Percentiles rank a stretch among this genome's conserved stretches.
Evolutionary conservation across 2,888 invertebrate genomes (phyloP).

Genomic region (Drosophila lutescens): DNA sequence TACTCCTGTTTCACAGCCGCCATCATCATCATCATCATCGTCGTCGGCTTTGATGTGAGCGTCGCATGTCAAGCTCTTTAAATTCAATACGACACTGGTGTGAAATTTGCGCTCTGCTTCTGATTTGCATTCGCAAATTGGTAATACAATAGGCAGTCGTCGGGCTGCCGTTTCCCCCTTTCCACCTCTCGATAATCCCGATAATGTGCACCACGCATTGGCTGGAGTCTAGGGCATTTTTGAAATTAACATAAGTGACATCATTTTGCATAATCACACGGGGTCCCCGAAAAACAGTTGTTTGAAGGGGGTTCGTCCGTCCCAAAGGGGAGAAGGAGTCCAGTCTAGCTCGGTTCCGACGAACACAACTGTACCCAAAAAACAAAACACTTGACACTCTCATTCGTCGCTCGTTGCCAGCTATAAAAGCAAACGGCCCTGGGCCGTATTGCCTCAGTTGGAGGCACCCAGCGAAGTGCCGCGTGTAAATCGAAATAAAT

Average conservation of each 20-base stretch:
- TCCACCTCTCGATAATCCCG: not conserved
- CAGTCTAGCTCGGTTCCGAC: not conserved
- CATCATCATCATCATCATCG: not conserved
- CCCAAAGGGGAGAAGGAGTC: not conserved
- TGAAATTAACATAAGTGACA: slow-evolving; percentile 38
- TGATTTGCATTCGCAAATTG: slow-evolving; percentile 71
- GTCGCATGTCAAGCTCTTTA: slow-evolving; percentile 2
- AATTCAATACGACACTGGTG: slow-evolving; percentile 13
- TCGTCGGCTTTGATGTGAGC: slow-evolving; percentile 8
- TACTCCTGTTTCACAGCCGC: not conserved
- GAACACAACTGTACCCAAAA: slow-evolving; percentile 34
- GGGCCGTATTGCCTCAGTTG: slow-evolving; percentile 5
- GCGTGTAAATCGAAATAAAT: not conserved
- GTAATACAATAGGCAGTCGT: slow-evolving; percentile 56
- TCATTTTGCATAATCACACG: slow-evolving; percentile 33
- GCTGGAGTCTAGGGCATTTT: slow-evolving; percentile 18
- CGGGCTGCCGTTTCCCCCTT: not conserved
- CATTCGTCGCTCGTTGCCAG: not conserved
- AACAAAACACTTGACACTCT: not conserved
- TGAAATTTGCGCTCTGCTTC: slow-evolving; percentile 17
- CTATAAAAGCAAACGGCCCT: slow-evolving; percentile 33
- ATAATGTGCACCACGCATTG: slow-evolving; percentile 17
- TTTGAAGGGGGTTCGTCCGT: not conserved
- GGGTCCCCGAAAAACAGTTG: slow-evolving; percentile 6
- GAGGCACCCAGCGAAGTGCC: not conserved